Conservation (phyloP, 2,113 vertebrate species). For the Trachemys scripta region DNA sequence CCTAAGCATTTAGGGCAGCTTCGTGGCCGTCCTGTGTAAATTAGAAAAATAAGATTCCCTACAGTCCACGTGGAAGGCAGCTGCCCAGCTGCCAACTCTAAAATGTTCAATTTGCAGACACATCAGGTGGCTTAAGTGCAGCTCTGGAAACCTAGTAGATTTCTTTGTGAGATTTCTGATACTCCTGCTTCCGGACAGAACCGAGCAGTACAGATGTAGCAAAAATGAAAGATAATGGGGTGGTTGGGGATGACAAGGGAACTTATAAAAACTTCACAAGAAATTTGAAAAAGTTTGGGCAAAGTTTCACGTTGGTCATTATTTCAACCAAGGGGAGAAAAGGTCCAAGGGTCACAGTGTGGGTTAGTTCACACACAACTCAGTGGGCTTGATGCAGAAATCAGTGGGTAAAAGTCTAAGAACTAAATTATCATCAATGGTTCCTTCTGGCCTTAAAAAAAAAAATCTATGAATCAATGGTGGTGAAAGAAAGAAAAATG, state of each 20-base stretch:
- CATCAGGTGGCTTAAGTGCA: background rate
- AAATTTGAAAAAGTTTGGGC: background rate
- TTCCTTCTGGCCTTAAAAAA: background rate
- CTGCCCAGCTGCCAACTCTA: background rate
- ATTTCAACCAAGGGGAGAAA: background rate
- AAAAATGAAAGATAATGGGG: background rate
- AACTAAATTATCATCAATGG: background rate
- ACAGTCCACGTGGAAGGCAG: background rate
- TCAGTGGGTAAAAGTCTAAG: accelerated
- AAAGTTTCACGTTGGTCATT: background rate
- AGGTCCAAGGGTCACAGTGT: background rate
- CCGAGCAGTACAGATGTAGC: no score
- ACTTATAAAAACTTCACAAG: background rate
- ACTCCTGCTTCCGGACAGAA: background rate
- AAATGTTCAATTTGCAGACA: background rate
- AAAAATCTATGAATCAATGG: background rate
- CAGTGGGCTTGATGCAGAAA: background rate
- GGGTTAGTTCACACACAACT: background rate
- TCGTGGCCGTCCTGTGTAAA: background rate
- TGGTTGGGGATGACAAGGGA: background rate
- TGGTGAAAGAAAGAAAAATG: background rate
- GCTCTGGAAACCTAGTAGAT: background rate
- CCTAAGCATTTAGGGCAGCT: background rate
- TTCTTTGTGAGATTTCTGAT: background rate
- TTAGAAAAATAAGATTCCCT: background rate